Base-by-base conservation (phyloP, 1,140 invertebrate genomes). In the Drosophila lowei region DNA sequence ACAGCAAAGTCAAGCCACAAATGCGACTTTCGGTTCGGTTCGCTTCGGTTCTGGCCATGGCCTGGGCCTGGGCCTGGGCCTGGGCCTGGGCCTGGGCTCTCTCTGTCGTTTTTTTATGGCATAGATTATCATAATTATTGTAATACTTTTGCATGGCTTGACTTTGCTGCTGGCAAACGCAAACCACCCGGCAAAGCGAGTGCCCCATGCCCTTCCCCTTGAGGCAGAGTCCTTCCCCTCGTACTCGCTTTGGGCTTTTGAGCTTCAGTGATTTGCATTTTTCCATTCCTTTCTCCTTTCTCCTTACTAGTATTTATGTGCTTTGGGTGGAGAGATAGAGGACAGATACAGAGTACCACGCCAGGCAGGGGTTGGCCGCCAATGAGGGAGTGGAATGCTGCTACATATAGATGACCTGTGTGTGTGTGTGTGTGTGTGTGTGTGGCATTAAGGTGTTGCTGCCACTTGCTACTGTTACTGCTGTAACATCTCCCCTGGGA, bases 91-190 rank as follows among this genome's bases (percentile, higher is more conserved):
- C 18, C 42, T 56, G 52, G 23, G 23, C 34, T 50, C 30, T 30
- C 8, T 30, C 7, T 38, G 34, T 38, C 34, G 34, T 79, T 66
- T 73, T 89, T 89, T 89, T 89, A 89, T 89, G 86, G 85, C 80
- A 79, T 85, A 89, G 86, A 89, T 89, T 89, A 89, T 89, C 86
- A 89, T 89, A 89, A 89, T 89, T 89, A 89, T 89, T 89, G 85
- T 89, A 89, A 89, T 89, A 81, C 85, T 86, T 85, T 86, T 86
- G 81, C 81, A 85, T 80, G 77, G 81, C 81, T 80, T 85, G 81
- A 81, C 81, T 85, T 44, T 68, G 57, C 54, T 70, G 58, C 57
- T 50, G 25, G 9, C 46, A 47, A 68, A 47, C 70, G 9, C 46
- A 47, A 68, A 47, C 70, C 70, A 63, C 72, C 68, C 67, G 62